Conservation (phyloP, 2,113 vertebrate species). For the Glareola pratincola region DNA sequence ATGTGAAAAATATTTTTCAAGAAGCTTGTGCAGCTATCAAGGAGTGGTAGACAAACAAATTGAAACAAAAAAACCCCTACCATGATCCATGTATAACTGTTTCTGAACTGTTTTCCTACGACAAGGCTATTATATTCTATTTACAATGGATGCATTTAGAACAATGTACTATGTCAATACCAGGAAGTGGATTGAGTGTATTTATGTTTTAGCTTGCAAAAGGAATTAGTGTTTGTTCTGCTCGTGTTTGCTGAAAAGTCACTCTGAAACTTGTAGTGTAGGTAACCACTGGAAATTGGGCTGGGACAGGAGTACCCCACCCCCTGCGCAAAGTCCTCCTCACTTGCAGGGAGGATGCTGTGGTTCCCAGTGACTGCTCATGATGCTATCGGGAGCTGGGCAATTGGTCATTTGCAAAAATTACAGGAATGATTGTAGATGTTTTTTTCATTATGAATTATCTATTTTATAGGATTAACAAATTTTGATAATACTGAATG, state of each 20-base stretch:
- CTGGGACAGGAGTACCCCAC: background rate
- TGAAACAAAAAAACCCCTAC: background rate
- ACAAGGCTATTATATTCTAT: slow-evolving; percentile 55
- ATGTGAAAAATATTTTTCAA: background rate
- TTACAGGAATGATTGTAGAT: background rate
- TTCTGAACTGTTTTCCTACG: slow-evolving; percentile 26
- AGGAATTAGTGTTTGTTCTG: slow-evolving; percentile 26
- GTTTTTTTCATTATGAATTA: background rate
- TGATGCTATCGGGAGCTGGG: background rate
- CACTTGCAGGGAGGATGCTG: background rate
- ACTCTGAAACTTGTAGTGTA: background rate
- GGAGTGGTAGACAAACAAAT: slow-evolving; percentile 32
- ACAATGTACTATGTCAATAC: slow-evolving; percentile 85
- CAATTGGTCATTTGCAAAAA: background rate
- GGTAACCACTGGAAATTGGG: background rate
- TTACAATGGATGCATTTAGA: slow-evolving; percentile 81
- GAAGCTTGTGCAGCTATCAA: background rate
- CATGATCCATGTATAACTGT: background rate
- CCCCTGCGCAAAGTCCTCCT: background rate
- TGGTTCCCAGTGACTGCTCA: background rate
- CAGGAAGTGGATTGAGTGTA: slow-evolving; percentile 74
- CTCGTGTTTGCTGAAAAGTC: slow-evolving; percentile 16
- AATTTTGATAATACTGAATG: background rate
- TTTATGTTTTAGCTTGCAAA: slow-evolving; percentile 55
- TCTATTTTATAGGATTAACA: background rate